phyloP scores from a whole-genome alignment of 2,888 invertebrate species.

The Philereme transversata region DNA sequence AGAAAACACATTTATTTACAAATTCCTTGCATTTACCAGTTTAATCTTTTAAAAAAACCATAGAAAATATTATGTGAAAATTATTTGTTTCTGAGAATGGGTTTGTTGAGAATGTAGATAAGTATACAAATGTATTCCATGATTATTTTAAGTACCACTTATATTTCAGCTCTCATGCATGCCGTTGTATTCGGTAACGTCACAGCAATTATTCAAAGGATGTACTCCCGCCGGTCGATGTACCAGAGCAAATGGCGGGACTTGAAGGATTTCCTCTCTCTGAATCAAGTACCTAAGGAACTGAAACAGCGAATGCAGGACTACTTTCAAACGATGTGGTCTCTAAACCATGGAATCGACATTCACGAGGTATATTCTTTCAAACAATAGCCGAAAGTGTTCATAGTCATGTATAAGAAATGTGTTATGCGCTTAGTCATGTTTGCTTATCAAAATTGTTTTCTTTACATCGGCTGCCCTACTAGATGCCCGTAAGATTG shows the following conservation, averaged over 20 bases:
- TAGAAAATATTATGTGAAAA: too few relatives aligned
- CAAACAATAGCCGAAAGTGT: background rate
- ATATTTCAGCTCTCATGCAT: conserved; percentile 94
- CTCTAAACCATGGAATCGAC: conserved; percentile 98
- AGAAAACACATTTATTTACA: too few relatives aligned
- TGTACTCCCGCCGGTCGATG: conserved; percentile 96
- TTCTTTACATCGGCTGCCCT: conserved; percentile 30
- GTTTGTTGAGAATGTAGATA: too few relatives aligned
- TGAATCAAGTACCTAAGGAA: conserved; percentile 98
- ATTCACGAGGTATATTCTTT: conserved; percentile 89
- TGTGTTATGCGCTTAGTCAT: conserved; percentile 23
- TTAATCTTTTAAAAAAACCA: too few relatives aligned
- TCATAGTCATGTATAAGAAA: conserved; percentile 3
- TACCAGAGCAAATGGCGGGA: conserved; percentile 98
- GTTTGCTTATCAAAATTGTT: conserved; percentile 25
- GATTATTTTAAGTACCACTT: background rate
- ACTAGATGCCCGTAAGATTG: conserved; percentile 32
- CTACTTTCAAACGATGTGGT: conserved; percentile 99
- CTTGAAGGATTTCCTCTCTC: conserved; percentile 96
- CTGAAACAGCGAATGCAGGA: conserved; percentile 98
- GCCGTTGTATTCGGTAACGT: conserved; percentile 99
- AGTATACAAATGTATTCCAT: too few relatives aligned
- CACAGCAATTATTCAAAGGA: conserved; percentile 97
- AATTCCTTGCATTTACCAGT: too few relatives aligned
- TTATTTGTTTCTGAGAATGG: too few relatives aligned